These are phyloP conservation scores for Columbina picui DNA, from an alignment of 2,113 vertebrate species.

Conservation along the genomic window DNA sequence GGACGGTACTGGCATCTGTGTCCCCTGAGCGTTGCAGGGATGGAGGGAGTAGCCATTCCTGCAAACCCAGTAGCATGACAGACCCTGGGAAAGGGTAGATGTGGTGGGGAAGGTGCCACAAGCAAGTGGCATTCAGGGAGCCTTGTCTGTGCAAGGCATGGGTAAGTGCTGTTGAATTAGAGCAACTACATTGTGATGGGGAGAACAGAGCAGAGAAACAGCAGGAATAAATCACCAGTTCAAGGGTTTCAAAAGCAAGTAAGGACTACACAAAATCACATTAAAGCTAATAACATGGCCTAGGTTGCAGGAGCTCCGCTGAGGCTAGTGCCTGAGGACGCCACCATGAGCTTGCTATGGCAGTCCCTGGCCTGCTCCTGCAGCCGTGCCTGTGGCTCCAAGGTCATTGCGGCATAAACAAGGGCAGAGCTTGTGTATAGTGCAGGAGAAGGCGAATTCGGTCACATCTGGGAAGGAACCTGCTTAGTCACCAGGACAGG, in stretches of 20 bases:
- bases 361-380: not conserved
- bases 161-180: not conserved
- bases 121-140: not conserved
- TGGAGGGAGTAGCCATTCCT: not conserved
- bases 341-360: not conserved
- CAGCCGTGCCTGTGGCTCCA: not conserved
- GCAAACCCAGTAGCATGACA: not conserved
- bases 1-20: rapidly evolving
- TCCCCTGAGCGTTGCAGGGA: rapidly evolving
- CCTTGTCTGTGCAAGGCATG: not conserved
- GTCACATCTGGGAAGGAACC: not conserved
- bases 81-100: not conserved
- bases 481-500: not conserved
- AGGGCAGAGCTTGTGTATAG: not conserved
- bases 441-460: not conserved
- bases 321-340: not conserved
- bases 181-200: not conserved
- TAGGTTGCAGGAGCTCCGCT: not conserved
- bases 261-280: rapidly evolving
- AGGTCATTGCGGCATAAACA: not conserved
- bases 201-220: not conserved
- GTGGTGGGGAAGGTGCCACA: not conserved
- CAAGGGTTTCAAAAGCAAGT: not conserved
- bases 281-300: not conserved
- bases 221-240: rapidly evolving